Percentiles rank a stretch among this genome's conserved stretches.
Conservation (phyloP, 2,113 vertebrate species). For the Dasyurus viverrinus region DNA sequence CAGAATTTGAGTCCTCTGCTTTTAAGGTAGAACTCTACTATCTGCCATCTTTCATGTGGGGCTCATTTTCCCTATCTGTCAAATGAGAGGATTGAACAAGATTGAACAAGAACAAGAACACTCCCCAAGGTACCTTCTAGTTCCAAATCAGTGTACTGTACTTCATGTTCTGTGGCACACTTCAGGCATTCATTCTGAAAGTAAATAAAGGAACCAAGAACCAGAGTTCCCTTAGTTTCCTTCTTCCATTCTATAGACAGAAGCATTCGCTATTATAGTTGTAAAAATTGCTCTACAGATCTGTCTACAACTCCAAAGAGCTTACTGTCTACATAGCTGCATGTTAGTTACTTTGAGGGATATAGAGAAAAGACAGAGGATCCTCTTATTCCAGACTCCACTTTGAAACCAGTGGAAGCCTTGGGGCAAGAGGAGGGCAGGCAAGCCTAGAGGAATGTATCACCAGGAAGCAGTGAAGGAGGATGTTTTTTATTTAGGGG, state of each 20-base stretch:
- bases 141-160: slow-evolving; percentile 1
- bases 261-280: slow-evolving; percentile 8
- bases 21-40: not conserved
- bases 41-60: not conserved
- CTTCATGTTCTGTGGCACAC: not conserved
- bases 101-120: too few species aligned
- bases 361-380: not conserved
- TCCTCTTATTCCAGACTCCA: not conserved
- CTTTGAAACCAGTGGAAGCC: not conserved
- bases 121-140: slow-evolving; percentile 19
- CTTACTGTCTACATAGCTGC: not conserved
- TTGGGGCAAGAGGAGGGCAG: not conserved
- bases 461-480: not conserved
- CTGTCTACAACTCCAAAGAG: slow-evolving; percentile 9
- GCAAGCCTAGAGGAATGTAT: not conserved
- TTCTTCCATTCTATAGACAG: slow-evolving; percentile 39
- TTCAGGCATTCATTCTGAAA: slow-evolving; percentile 36
- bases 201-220: not conserved
- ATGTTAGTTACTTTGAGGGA: not conserved
- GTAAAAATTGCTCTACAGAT: slow-evolving; percentile 43
- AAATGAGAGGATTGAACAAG: not conserved
- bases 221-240: slow-evolving; percentile 41
- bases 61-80: not conserved
- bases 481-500: not conserved
- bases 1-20: not conserved